phyloP scores from a whole-genome alignment of 2,113 vertebrate genomes.

The Clarias macrocephalus region DNA sequence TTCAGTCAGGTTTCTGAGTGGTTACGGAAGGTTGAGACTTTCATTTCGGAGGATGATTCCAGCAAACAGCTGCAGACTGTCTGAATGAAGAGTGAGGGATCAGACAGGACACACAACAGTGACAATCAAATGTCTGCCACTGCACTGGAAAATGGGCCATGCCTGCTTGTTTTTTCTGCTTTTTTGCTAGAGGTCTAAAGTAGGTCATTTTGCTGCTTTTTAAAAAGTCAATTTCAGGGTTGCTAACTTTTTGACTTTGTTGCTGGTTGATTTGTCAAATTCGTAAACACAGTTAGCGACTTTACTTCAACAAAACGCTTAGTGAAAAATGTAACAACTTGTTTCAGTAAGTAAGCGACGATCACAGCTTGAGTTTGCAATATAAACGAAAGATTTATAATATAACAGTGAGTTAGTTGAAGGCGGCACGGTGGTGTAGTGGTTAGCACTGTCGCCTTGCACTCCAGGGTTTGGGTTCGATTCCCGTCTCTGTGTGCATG shows the following conservation, averaged over 20 bases:
- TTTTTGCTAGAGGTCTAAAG: slow-evolving; percentile 10
- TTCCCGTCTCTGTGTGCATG: no score
- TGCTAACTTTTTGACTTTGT: background rate
- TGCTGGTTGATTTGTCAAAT: background rate
- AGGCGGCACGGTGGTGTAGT: no score
- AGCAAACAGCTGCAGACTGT: slow-evolving; percentile 37
- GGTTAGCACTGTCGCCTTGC: no score
- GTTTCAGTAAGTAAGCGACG: background rate
- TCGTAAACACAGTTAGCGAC: background rate
- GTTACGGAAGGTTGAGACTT: background rate
- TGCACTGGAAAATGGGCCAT: slow-evolving; percentile 6
- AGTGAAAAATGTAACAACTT: background rate
- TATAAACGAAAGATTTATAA: no score
- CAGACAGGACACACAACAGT: slow-evolving; percentile 20
- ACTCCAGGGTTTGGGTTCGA: no score
- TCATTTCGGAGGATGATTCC: slow-evolving; percentile 27
- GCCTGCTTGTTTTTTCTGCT: background rate
- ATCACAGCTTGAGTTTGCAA: no score
- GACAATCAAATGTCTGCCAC: slow-evolving; percentile 45
- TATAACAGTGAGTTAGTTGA: no score
- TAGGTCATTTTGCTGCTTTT: background rate
- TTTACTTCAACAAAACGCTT: background rate
- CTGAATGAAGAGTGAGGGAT: slow-evolving; percentile 22
- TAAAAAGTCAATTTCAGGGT: background rate
- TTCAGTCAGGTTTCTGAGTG: background rate